Base-by-base conservation (phyloP, 1,140 invertebrate species). In the Drosophila willistoni region DNA sequence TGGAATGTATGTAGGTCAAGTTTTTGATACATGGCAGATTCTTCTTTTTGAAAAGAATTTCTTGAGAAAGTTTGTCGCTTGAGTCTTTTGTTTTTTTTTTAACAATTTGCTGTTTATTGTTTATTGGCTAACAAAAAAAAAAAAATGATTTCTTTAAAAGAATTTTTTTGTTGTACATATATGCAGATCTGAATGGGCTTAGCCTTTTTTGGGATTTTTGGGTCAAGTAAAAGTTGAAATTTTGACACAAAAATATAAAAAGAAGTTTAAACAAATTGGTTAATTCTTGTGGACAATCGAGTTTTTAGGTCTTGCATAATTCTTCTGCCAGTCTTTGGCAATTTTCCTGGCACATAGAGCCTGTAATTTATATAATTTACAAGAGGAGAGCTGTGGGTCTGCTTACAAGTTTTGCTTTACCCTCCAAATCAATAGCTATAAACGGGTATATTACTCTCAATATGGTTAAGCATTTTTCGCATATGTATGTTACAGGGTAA, bases 51-150 rank as follows among this genome's bases (percentile, higher is more conserved):
- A 12, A 51, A 59, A 59, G 34, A 57, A 39, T 33, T 63, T 47
- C 22, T 39, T 74, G 79, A 79, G 82, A 86, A 86, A 86, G 83
- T 86, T 86, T 83, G 82, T 89, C 83, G 79, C 82, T 77, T 83
- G 71, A 83, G 79, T 86, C 79, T 86, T 86, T 86, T 79, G 79
- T 36, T 36, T 36, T 7, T 29, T 14, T 62, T 76, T 63, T 66
- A 54, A 55, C 71, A 68, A 73, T 87, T 79, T 68, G 63, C 57
- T 41, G 66, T 68, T 82, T 73, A 82, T 82, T 87, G 67, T 87
- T 79, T 77, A 71, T 29, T 36, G 59, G 25, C 64, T 68, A 44
- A 29, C 55, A 47, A 61, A 42, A 76, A 69, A 64, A 25, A 25
- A 25, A 25, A 25, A 4, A 63, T 68, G 25, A 74, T 72, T 57